phyloP scores from a whole-genome alignment of 2,113 vertebrate genomes.

The Chroicocephalus ridibundus region DNA sequence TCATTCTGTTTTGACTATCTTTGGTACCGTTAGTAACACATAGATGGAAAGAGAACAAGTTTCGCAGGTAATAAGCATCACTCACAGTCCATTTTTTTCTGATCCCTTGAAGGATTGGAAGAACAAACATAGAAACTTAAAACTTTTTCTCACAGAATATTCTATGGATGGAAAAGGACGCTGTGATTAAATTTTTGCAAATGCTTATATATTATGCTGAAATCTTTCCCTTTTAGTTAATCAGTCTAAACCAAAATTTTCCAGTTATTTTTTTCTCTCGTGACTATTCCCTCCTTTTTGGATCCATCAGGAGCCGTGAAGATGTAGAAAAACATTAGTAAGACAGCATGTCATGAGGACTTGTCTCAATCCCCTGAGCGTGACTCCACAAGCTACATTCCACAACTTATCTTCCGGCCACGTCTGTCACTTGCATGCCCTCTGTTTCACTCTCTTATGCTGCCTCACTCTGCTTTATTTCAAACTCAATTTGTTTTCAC shows the following conservation, averaged over 20 bases:
- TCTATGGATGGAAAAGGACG: neutral
- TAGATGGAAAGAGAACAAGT: neutral
- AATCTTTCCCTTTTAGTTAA: neutral
- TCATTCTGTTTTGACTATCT: neutral
- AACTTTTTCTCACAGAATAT: neutral
- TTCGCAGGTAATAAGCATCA: neutral
- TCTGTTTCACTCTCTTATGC: neutral
- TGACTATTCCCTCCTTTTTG: neutral
- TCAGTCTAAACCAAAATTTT: neutral
- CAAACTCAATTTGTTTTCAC: neutral
- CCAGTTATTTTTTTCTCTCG: neutral
- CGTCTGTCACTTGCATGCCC: neutral
- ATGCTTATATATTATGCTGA: accelerated
- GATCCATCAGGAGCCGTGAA: neutral
- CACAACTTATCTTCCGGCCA: neutral
- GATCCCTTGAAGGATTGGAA: neutral
- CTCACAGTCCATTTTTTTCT: neutral
- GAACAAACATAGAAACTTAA: neutral
- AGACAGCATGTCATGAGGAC: neutral
- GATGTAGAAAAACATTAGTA: neutral
- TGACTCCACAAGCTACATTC: neutral
- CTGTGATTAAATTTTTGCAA: neutral
- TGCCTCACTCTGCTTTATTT: neutral
- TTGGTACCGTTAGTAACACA: neutral
- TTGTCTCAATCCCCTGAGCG: neutral